These are phyloP conservation scores for Drosophila repleta DNA, from an alignment of 1,140 invertebrate species.

Conservation along the genomic window DNA sequence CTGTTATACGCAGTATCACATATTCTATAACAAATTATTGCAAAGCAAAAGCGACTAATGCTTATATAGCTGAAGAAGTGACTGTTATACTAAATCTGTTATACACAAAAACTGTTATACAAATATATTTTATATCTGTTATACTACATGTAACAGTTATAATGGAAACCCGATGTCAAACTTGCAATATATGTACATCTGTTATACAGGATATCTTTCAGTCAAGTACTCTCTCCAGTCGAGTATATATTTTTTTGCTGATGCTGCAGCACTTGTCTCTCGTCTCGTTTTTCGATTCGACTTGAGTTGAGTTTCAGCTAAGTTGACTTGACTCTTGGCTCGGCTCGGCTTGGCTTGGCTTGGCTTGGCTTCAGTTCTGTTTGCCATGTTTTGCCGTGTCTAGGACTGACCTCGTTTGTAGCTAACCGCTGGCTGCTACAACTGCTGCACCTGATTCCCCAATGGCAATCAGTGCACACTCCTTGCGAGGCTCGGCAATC, in stretches of 20 bases:
- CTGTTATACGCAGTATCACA: no score
- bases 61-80: no score
- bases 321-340: constrained; percentile 17
- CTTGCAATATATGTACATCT: not conserved
- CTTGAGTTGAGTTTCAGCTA: constrained; percentile 3
- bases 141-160: no score
- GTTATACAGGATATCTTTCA: not conserved
- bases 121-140: no score
- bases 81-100: not conserved
- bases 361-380: constrained; percentile 4
- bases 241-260: constrained; percentile 12
- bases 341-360: no score
- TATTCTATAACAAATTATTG: no score
- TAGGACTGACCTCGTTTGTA: constrained; percentile 35
- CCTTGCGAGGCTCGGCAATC: not conserved
- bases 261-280: constrained; percentile 20
- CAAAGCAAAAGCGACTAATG: no score
- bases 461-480: constrained; percentile 40
- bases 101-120: not conserved
- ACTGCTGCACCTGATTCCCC: constrained; percentile 9
- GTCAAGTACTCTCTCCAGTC: not conserved
- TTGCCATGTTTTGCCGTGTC: constrained; percentile 21
- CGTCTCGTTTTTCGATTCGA: constrained; percentile 2
- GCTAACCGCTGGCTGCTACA: not conserved
- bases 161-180: no score